Percentiles rank a stretch among this genome's conserved stretches.
Conservation (phyloP, 2,797 vertebrate species). For the Periparus ater region DNA sequence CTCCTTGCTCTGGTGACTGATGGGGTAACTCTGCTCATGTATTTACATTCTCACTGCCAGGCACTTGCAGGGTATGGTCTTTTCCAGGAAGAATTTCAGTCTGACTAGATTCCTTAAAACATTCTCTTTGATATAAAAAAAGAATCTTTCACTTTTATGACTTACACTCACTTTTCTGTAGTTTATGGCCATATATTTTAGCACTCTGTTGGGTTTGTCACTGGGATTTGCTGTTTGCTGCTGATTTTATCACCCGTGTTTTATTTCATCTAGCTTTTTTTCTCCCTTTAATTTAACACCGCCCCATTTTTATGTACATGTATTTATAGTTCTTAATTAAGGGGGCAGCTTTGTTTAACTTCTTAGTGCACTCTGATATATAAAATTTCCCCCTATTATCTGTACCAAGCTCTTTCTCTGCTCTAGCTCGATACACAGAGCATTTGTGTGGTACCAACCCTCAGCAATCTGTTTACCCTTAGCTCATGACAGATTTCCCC, state of each 20-base stretch:
- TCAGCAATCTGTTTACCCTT: slow-evolving; percentile 35
- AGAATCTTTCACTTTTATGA: not conserved
- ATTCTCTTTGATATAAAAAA: not conserved
- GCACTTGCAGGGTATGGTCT: not conserved
- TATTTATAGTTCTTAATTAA: not conserved
- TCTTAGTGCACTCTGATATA: not conserved
- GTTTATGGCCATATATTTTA: not conserved
- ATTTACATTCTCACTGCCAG: slow-evolving; percentile 32
- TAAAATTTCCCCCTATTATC: not conserved
- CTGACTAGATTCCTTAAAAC: slow-evolving; percentile 16
- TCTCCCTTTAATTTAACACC: not conserved
- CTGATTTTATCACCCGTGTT: not conserved
- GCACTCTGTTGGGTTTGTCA: not conserved
- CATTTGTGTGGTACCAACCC: not conserved
- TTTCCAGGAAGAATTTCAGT: slow-evolving; percentile 8
- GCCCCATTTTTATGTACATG: not conserved
- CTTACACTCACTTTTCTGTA: not conserved
- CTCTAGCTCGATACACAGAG: not conserved
- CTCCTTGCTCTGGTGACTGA: slow-evolving; percentile 40
- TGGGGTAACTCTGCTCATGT: not conserved
- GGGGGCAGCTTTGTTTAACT: not conserved
- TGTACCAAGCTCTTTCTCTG: not conserved
- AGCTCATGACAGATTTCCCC: slow-evolving; percentile 38
- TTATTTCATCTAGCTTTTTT: not conserved
- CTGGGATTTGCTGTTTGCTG: not conserved